Evolutionary conservation across 2,888 invertebrate genomes (phyloP), one percentile per base, ranked within the genome.

Genomic region (Corbicula japonica): DNA sequence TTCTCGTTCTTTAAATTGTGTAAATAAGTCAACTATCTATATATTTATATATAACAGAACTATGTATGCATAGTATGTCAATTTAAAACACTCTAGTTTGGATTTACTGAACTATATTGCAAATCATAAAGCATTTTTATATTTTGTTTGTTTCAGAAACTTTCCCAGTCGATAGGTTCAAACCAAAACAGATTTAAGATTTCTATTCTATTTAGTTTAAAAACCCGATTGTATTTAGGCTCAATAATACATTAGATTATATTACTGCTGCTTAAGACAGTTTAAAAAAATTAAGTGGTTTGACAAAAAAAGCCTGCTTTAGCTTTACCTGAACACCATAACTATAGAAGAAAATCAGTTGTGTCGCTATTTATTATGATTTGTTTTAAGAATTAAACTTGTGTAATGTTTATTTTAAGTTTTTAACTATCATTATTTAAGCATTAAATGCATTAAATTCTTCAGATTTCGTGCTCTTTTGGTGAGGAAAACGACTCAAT

Each of bases 401-500:
- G 5, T 6, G n/a, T n/a, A 6, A n/a, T 48, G 10, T 18, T 21
- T n/a, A 50, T 2, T 23, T 50, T 50, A 4, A 50, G 23, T 26
- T 50, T 21, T 2, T 50, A 10, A 23, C 4, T 15, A 3, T 5
- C n/a, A 15, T 15, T 23, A 30, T 30, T 54, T 5, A n/a, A n/a
- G n/a, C n/a, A n/a, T n/a, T n/a, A n/a, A n/a, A n/a, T n/a, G n/a
- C n/a, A n/a, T 52, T 26, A 4, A 28, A 15, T 26, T 52, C 6
- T 28, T 28, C 62, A 62, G 62, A 30, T 62, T n/a, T 44, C 46
- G 21, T 62, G 62, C 21, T 23, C 44, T 21, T 18, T 62, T 30
- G 30, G 44, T 18, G 46, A 46, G 2, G 1, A n/a, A 21, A 30
- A 32, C 30, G 32, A 26, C 15, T 1, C 2, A 44, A 18, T 32